Base-by-base conservation (phyloP, 2,888 invertebrate species). In the Temnothorax unifasciatus region DNA sequence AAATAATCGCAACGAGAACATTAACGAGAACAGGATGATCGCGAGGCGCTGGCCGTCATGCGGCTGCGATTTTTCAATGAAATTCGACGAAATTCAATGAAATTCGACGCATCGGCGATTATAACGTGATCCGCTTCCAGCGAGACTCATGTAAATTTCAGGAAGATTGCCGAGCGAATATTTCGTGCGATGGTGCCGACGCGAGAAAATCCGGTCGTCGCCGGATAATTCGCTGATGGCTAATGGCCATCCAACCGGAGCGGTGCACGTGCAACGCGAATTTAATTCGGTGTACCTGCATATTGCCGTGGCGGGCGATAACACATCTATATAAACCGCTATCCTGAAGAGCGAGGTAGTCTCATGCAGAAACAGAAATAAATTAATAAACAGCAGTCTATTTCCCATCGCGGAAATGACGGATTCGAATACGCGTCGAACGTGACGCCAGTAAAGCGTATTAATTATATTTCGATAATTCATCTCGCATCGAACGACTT, bases 91-190 rank as follows among this genome's bases (percentile, higher is more conserved):
- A 82, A 88, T 85, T 82, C 54, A 50, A 15, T 47, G 73, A 79
- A 86, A 85, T 63, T 82, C 77, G 64, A 79, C 69, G 66, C 83
- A 54, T 21, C 52, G 61, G 69, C 83, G 84, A 86, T 89, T 88
- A 88, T 85, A 82, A 86, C 82, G 54, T 79, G 83, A 84, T 88
- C 86, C 77, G 76, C 84, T 88, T 82, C 50, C 74, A 71, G 75
- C 50, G 76, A 47, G 84, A 84, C 82, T 90, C 90, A 90, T 90
- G 89, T 90, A 90, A 90, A 90, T 90, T 90, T 90, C 89, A 90
- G 82, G 81, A 89, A 88, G 89, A 90, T 87, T 83, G 81, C 52
- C 61, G 52, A 21, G 52, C 41, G 85, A 89, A 90, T 85, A 89
- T 90, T 83, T 87, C 86, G 89, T 29, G 64, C n/a, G 50, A 34